phyloP scores from a whole-genome alignment of 2,888 invertebrate genomes.

The Beris morrisii region DNA sequence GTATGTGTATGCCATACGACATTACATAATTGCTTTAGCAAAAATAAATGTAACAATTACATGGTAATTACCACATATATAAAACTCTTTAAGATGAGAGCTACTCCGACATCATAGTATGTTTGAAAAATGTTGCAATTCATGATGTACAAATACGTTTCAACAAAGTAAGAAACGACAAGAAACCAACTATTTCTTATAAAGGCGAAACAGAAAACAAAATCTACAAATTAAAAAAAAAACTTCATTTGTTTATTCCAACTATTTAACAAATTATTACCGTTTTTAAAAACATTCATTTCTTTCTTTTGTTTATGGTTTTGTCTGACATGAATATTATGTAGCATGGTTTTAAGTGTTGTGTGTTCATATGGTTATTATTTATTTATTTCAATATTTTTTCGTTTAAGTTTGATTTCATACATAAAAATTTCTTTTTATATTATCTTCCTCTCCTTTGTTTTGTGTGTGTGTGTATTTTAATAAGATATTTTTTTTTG shows the following conservation, averaged over 20 bases:
- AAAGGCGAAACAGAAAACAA: slow-evolving; percentile 9
- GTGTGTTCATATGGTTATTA: slow-evolving; percentile 22
- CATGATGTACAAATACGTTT: too few relatives aligned
- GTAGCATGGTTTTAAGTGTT: slow-evolving; percentile 26
- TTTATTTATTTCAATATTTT: slow-evolving; percentile 18
- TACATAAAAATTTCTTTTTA: slow-evolving; percentile 24
- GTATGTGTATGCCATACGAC: too few relatives aligned
- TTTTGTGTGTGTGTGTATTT: slow-evolving; percentile 19
- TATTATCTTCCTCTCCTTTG: slow-evolving; percentile 10
- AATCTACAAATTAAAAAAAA: slow-evolving; percentile 21
- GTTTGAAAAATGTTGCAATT: too few relatives aligned
- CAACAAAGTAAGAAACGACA: too few relatives aligned
- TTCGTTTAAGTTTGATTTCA: slow-evolving; percentile 22
- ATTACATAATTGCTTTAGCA: too few relatives aligned
- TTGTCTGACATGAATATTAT: slow-evolving; percentile 23
- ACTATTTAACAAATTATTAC: slow-evolving; percentile 30
- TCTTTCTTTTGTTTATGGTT: too few relatives aligned
- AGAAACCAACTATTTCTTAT: too few relatives aligned
- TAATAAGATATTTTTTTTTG: not conserved
- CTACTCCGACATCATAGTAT: too few relatives aligned
- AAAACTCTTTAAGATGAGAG: too few relatives aligned
- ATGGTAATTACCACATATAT: too few relatives aligned
- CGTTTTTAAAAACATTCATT: not conserved
- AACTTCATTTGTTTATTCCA: slow-evolving; percentile 28
- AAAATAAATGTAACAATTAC: too few relatives aligned